phyloP scores from a whole-genome alignment of 2,797 vertebrate genomes.

The Typhlichthys subterraneus region DNA sequence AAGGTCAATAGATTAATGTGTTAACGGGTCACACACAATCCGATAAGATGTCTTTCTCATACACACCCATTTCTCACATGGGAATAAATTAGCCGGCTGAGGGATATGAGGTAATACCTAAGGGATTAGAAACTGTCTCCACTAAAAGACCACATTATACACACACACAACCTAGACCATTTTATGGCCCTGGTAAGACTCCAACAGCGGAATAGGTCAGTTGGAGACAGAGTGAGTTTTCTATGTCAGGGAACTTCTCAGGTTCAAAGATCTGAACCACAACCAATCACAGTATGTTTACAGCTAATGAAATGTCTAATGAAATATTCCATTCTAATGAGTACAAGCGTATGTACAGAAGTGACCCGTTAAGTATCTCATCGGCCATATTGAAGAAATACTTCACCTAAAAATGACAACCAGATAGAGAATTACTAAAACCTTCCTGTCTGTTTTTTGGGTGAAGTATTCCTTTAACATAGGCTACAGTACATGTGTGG shows the following conservation, averaged over 20 bases:
- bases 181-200: slow-evolving; percentile 52
- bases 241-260: slow-evolving; percentile 29
- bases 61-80: slow-evolving; percentile 33
- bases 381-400: too few species aligned
- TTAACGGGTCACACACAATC: too few species aligned
- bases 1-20: too few species aligned
- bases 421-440: too few species aligned
- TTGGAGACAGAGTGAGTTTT: slow-evolving; percentile 32
- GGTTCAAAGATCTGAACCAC: slow-evolving; percentile 30
- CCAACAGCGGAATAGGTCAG: slow-evolving; percentile 45
- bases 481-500: too few species aligned
- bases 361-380: too few species aligned
- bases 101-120: slow-evolving; percentile 59
- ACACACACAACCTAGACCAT: slow-evolving; percentile 16
- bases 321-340: too few species aligned
- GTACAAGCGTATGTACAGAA: too few species aligned
- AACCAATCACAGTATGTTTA: slow-evolving; percentile 18
- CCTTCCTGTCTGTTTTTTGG: too few species aligned
- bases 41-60: not conserved
- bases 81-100: slow-evolving; percentile 33
- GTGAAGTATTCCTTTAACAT: too few species aligned
- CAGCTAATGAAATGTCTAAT: not conserved
- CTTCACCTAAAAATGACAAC: too few species aligned
- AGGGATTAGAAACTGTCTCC: slow-evolving; percentile 39
- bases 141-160: slow-evolving; percentile 23